phyloP scores from a whole-genome alignment of 2,113 vertebrate genomes.

The Leptosomus discolor region DNA sequence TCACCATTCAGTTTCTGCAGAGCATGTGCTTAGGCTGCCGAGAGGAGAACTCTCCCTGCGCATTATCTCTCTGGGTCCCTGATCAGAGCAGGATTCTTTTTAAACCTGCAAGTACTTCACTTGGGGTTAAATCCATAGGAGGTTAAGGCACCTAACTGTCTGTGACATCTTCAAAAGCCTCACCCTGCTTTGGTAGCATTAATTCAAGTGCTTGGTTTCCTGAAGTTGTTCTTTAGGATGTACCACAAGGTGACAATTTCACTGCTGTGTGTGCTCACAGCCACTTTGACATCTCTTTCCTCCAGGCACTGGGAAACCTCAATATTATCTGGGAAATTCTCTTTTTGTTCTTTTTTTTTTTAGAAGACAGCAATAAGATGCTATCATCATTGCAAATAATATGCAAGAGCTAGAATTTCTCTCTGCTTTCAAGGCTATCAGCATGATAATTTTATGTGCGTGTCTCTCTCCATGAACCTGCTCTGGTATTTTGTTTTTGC shows the following conservation, averaged over 20 bases:
- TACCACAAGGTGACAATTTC: accelerated
- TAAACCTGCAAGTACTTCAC: not conserved
- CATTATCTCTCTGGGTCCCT: not conserved
- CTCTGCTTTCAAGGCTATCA: not conserved
- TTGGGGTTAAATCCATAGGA: not conserved
- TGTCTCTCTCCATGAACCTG: not conserved
- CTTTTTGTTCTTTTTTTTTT: too few species aligned
- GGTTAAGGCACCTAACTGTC: not conserved
- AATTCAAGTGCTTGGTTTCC: not conserved
- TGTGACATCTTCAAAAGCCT: not conserved
- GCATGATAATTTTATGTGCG: not conserved
- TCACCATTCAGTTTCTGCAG: not conserved
- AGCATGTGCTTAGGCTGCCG: not conserved
- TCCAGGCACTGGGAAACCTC: not conserved
- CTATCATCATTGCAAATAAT: not conserved
- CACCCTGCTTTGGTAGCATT: not conserved
- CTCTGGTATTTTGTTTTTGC: not conserved
- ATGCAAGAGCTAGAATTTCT: not conserved
- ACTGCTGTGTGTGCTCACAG: not conserved
- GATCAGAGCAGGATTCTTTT: not conserved
- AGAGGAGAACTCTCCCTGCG: not conserved
- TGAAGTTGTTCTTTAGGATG: not conserved
- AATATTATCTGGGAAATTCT: not conserved
- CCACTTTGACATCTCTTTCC: not conserved
- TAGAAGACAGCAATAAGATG: not conserved